These are phyloP conservation scores for Tupaia chinensis DNA, from an alignment of 2,113 vertebrate genomes.

Conservation along the genomic window DNA sequence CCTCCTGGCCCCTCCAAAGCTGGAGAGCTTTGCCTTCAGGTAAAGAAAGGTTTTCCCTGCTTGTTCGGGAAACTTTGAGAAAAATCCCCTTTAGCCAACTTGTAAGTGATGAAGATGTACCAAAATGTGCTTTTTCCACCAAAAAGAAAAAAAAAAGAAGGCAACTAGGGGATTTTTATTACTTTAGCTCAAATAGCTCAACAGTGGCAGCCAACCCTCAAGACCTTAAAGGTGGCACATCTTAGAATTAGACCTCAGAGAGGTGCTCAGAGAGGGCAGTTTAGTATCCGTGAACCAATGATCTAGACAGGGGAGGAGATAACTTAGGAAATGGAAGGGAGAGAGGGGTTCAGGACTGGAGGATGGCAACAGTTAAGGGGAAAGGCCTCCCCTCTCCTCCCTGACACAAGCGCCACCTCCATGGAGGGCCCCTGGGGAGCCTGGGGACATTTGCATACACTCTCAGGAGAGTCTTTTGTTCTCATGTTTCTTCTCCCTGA, in stretches of 20 bases:
- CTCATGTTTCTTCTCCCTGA: conserved; percentile 13
- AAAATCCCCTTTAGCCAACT: conserved; percentile 77
- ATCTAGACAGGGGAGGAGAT: not conserved
- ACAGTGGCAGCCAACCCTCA: not conserved
- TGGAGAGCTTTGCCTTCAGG: conserved; percentile 71
- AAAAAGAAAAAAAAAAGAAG: conserved; percentile 63
- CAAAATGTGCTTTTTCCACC: conserved; percentile 69
- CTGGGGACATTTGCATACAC: conserved; percentile 31
- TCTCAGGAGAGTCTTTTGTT: not conserved
- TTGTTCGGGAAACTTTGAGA: conserved; percentile 81
- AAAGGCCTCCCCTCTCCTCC: not conserved
- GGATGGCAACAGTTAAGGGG: not conserved
- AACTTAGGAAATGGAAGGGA: not conserved
- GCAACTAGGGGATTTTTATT: conserved; percentile 80
- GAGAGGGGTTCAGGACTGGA: not conserved
- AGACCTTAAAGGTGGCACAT: conserved; percentile 55
- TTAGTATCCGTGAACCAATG: not conserved
- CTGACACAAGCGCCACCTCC: not conserved
- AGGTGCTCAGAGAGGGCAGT: not conserved
- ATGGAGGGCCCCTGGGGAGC: not conserved
- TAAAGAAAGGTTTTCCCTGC: conserved; percentile 72
- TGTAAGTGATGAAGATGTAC: conserved; percentile 58
- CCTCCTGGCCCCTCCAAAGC: not conserved
- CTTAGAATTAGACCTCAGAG: not conserved
- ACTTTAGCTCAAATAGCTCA: conserved; percentile 69